Percentiles rank a stretch among this genome's conserved stretches.
Conservation (phyloP, 2,797 vertebrate species). For the Muraenolepis orangiensis region DNA sequence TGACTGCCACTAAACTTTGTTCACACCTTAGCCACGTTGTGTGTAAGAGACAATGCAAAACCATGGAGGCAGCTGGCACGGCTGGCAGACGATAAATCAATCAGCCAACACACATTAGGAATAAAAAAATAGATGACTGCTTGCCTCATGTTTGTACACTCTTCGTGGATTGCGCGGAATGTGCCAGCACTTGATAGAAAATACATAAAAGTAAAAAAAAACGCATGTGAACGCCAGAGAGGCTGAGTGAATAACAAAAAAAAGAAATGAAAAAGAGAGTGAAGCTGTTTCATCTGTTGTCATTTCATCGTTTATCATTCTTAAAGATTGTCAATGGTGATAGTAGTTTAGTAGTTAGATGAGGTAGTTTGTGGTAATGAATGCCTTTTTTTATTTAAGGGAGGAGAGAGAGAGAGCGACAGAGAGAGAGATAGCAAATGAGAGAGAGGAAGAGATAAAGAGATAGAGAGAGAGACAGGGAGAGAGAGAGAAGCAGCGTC, state of each 20-base stretch:
- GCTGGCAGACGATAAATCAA: background rate
- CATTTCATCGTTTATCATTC: slow-evolving; percentile 5
- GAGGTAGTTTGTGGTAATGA: background rate
- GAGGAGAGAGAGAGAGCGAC: background rate
- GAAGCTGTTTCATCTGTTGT: no score
- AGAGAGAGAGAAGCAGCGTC: background rate
- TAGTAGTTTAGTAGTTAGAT: no score
- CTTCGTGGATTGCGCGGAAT: background rate
- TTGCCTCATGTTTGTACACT: background rate
- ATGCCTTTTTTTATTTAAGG: background rate
- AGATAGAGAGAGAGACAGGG: background rate
- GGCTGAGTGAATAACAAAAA: background rate
- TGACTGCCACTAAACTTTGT: background rate
- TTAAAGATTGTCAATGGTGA: background rate
- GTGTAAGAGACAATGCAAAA: background rate
- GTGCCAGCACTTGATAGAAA: background rate
- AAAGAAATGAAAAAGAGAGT: no score
- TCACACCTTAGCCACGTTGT: background rate
- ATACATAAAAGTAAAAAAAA: background rate
- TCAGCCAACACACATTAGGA: background rate
- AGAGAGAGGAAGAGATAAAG: background rate
- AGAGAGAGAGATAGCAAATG: background rate
- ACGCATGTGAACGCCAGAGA: background rate
- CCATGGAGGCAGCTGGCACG: background rate
- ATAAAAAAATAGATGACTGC: background rate